Evolutionary conservation across 2,797 vertebrate species (phyloP).

Genomic region (Rhinogobio ventralis): DNA sequence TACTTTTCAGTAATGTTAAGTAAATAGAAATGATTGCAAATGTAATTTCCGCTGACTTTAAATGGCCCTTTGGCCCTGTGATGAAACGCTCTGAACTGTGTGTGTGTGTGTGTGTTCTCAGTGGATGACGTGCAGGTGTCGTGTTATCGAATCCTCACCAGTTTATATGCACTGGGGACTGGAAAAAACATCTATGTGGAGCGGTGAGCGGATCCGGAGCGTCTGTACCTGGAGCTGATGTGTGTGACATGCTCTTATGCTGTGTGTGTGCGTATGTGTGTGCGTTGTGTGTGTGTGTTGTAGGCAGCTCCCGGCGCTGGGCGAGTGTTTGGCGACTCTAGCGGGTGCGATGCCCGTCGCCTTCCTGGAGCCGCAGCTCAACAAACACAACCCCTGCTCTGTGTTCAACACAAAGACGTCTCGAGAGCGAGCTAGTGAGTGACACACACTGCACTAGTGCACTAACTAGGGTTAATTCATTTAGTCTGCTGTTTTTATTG

Average conservation of each 20-base stretch:
- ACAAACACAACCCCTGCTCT: conserved; percentile 91
- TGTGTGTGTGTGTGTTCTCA: conserved; percentile 66
- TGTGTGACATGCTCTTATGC: neutral
- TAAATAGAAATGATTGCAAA: neutral
- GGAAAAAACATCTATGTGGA: conserved; percentile 99
- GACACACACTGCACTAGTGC: neutral
- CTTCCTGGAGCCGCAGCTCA: conserved; percentile 94
- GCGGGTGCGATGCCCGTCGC: conserved; percentile 96
- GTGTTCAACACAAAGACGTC: conserved; percentile 94
- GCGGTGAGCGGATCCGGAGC: conserved; percentile 79
- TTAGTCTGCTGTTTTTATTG: neutral
- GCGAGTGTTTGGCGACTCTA: conserved; percentile 95
- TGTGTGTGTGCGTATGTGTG: neutral
- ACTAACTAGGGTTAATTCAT: neutral
- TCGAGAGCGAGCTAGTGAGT: conserved; percentile 92
- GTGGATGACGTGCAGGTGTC: conserved; percentile 97
- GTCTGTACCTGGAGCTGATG: too few species aligned
- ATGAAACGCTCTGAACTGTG: neutral
- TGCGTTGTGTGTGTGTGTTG: conserved; percentile 37
- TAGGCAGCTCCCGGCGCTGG: conserved; percentile 95
- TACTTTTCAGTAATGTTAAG: neutral
- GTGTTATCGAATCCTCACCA: conserved; percentile 95
- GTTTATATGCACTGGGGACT: conserved; percentile 94
- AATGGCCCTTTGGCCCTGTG: neutral
- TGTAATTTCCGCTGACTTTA: neutral